Percentiles rank a stretch among this genome's conserved stretches.
Evolutionary conservation across 2,113 vertebrate genomes (phyloP).

Genomic region (Eptesicus fuscus): DNA sequence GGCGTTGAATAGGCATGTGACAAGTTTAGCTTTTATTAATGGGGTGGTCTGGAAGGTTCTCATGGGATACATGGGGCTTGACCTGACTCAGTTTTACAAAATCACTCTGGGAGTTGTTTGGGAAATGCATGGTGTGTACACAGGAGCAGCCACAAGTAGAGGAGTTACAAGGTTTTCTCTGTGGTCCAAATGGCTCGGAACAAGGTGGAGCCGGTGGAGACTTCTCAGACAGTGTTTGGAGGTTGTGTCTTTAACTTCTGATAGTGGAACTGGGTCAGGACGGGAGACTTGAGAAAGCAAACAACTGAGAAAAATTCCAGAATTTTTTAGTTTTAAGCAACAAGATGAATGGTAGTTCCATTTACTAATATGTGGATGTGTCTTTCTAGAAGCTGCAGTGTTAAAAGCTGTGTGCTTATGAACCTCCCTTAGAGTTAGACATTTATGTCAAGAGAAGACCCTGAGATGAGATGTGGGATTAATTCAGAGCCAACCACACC

Average conservation of each 20-base stretch:
- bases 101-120: not conserved
- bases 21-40: not conserved
- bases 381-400: not conserved
- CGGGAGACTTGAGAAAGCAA: not conserved
- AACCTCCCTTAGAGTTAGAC: not conserved
- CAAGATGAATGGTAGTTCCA: not conserved
- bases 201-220: not conserved
- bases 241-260: not conserved
- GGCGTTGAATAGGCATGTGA: not conserved
- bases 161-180: not conserved
- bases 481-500: not conserved
- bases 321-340: not conserved
- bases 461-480: not conserved
- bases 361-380: not conserved
- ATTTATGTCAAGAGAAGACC: not conserved
- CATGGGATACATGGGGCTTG: not conserved
- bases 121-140: not conserved
- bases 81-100: not conserved
- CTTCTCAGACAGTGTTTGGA: not conserved
- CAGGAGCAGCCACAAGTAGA: accelerated
- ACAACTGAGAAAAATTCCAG: not conserved
- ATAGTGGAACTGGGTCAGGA: not conserved
- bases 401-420: not conserved
- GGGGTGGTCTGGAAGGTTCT: not conserved
- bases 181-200: not conserved